Evolutionary conservation across 2,797 vertebrate genomes (phyloP).

Genomic region (Myripristis murdjan): DNA sequence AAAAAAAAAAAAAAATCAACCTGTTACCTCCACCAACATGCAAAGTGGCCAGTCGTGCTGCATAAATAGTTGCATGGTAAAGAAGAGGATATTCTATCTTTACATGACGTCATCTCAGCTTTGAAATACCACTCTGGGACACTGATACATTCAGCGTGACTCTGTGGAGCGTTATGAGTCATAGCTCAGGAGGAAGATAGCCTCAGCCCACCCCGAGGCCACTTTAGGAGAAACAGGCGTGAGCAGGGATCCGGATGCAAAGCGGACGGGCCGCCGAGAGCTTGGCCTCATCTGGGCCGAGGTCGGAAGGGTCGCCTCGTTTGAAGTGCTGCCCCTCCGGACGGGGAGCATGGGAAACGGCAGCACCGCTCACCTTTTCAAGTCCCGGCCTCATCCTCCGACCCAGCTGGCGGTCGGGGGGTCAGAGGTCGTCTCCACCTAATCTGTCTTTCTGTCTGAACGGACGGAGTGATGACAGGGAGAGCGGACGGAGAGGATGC

Average conservation of each 20-base stretch:
- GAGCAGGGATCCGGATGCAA: conserved; percentile 67
- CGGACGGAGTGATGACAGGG: conserved; percentile 6
- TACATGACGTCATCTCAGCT: conserved; percentile 14
- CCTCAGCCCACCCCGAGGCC: conserved; percentile 73
- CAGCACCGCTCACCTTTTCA: conserved; percentile 72
- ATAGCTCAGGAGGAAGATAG: conserved; percentile 65
- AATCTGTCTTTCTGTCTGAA: conserved; percentile 69
- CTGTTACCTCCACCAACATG: too few relatives aligned
- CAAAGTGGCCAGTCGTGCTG: background rate
- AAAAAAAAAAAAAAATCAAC: too few relatives aligned
- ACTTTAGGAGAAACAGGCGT: conserved; percentile 73
- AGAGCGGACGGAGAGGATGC: conserved; percentile 23
- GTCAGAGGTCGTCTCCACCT: conserved; percentile 62
- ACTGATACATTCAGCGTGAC: conserved; percentile 34
- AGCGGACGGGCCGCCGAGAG: conserved; percentile 59
- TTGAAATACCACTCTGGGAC: conserved; percentile 45
- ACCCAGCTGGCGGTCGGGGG: conserved; percentile 58
- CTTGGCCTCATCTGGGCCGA: conserved; percentile 70
- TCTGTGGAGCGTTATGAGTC: conserved; percentile 54
- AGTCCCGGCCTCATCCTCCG: conserved; percentile 57
- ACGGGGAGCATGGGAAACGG: conserved; percentile 78
- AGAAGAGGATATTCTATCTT: conserved; percentile 21
- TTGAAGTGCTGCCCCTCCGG: conserved; percentile 73
- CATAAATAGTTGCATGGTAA: conserved; percentile 1
- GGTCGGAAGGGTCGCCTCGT: conserved; percentile 62